Evolutionary conservation across 2,888 invertebrate species (phyloP), one percentile per base, ranked within the genome.

Genomic region (Chymomyza caudatula): DNA sequence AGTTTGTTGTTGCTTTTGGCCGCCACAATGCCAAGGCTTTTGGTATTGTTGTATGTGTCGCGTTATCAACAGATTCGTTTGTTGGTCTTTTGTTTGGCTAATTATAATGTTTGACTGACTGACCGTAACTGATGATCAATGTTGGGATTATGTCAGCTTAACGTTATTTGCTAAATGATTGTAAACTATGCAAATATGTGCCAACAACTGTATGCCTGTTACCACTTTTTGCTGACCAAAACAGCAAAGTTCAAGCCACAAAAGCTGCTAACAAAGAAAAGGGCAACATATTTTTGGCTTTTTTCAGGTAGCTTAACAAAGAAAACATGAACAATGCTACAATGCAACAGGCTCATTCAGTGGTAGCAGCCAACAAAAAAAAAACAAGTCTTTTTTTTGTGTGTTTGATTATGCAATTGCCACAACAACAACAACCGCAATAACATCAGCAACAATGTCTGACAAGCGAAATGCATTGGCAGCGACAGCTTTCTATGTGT

Each of bases 1-100:
- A 15, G 19, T 17, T 51, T 6, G 51, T 13, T 19, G 15, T 20
- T 19, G 20, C 49, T 49, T 62, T 67, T 58, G 77, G 66, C 70
- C 74, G 71, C 73, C 76, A 79, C 80, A 80, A 80, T 85, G 80
- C 80, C 85, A 80, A 80, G 85, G 80, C 70, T 77, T 59, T 66
- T 68, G 60, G 54, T 49, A 29, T 5, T 29, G 8, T 29, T 37
- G 29, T 37, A 47, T 47, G n/a, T 47, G 19, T 47, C 15, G 57
- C 68, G 74, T 72, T 85, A 79, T 72, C 29, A 37, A 37, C 29
- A 37, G 29, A 37, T 37, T 37, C 29, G 29, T 37, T 37, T 37
- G 11, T 63, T 55, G 13, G 74, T 4, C 68, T 13, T 73, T 82
- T 83, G 79, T 79, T 77, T 71, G 68, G 73, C 66, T 79, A 80